Percentiles rank a stretch among this genome's conserved stretches.
phyloP scores from a whole-genome alignment of 2,888 invertebrate species.

The Sylvicola cinctus region DNA sequence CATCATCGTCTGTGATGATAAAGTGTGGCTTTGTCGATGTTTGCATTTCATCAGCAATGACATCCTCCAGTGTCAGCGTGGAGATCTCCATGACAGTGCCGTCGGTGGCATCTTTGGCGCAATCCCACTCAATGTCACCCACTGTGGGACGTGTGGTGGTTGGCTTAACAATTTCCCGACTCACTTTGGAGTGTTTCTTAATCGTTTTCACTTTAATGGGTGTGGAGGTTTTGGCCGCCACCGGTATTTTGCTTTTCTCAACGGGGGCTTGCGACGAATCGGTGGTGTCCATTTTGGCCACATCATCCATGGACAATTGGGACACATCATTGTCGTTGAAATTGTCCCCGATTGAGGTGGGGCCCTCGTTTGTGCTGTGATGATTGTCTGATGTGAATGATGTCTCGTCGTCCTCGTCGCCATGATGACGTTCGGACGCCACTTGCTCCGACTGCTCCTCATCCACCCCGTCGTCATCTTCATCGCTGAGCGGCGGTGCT shows the following conservation, averaged over 20 bases:
- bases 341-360: too few species aligned
- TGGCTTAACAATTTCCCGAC: slow-evolving; percentile 6
- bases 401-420: not conserved
- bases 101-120: not conserved
- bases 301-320: too few species aligned
- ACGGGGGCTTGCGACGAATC: slow-evolving; percentile 10
- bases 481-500: too few species aligned
- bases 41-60: not conserved
- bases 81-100: slow-evolving; percentile 2
- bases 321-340: not conserved
- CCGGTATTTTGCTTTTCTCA: slow-evolving; percentile 6
- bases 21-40: too few species aligned
- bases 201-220: slow-evolving; percentile 27
- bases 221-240: slow-evolving; percentile 12
- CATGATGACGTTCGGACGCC: too few species aligned
- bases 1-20: too few species aligned
- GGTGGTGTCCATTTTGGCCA: too few species aligned
- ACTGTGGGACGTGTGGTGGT: slow-evolving; percentile 8
- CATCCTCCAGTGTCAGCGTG: slow-evolving; percentile 2
- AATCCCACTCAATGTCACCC: slow-evolving; percentile 25
- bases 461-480: too few species aligned
- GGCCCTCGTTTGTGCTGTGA: too few species aligned
- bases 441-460: too few species aligned
- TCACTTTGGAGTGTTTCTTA: slow-evolving; percentile 27
- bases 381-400: not conserved